Conservation (phyloP, 1,140 invertebrate genomes). For the Scaptodrosophila lebanonensis region DNA sequence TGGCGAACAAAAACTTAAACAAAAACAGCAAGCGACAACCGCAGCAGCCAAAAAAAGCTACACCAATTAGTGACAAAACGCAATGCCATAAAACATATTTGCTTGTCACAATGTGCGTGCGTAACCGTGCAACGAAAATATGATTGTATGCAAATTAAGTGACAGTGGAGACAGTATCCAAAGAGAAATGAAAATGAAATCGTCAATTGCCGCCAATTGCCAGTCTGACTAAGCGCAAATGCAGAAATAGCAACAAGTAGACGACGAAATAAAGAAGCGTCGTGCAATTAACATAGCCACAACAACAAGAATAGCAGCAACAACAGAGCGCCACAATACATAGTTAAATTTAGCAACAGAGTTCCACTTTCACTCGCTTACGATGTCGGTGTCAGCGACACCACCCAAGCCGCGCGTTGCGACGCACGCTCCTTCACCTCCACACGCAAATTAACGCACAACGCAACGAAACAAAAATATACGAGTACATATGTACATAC, state of each 20-base stretch:
- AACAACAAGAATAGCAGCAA: conserved; percentile 50
- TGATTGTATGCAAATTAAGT: conserved; percentile 30
- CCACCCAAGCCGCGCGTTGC: conserved; percentile 35
- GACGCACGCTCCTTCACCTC: conserved; percentile 9
- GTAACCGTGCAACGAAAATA: too few relatives aligned
- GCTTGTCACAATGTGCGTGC: conserved; percentile 1
- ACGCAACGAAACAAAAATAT: conserved; percentile 28
- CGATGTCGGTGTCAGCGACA: conserved; percentile 38
- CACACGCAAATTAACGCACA: conserved; percentile 28
- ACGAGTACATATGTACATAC: conserved; percentile 10
- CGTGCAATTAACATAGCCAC: conserved; percentile 61
- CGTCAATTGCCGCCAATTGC: conserved; percentile 47
- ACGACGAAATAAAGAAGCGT: conserved; percentile 35
- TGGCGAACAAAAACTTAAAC: conserved; percentile 22
- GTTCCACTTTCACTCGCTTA: conserved; percentile 65
- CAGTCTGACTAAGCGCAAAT: conserved; percentile 67
- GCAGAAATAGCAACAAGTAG: conserved; percentile 66
- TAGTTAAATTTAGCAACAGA: conserved; percentile 70
- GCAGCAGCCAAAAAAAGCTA: background rate
- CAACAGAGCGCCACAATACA: conserved; percentile 35
- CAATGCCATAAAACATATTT: conserved; percentile 35
- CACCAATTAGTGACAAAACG: conserved; percentile 69
- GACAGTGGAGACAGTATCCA: conserved; percentile 35
- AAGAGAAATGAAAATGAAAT: conserved; percentile 25
- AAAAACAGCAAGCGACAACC: conserved; percentile 56